Evolutionary conservation across 1,140 invertebrate genomes (phyloP).

Genomic region (Orchesella cincta): DNA sequence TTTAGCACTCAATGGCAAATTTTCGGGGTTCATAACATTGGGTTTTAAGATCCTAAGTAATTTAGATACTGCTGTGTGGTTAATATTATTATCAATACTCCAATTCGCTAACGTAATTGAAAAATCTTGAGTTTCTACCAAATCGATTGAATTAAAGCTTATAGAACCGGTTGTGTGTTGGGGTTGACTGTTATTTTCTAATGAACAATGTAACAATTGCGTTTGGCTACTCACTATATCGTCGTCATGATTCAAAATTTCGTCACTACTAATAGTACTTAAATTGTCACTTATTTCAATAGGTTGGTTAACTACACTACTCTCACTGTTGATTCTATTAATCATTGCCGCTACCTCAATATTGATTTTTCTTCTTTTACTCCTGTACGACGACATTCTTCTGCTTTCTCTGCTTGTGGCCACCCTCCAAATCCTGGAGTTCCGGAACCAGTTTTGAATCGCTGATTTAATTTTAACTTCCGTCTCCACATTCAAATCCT

Average conservation of each 20-base stretch:
- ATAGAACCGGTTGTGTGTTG: not conserved
- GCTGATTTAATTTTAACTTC: not conserved
- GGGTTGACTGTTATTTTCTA: not conserved
- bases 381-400: not conserved
- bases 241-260: not conserved
- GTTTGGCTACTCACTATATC: not conserved
- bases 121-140: too few species aligned
- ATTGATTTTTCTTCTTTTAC: not conserved
- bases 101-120: not conserved
- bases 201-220: not conserved
- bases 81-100: constrained; percentile 22
- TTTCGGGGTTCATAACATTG: not conserved
- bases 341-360: not conserved
- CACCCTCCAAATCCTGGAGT: not conserved
- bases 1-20: constrained; percentile 7
- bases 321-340: not conserved
- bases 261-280: not conserved
- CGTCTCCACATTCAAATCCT: not conserved
- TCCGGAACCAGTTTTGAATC: not conserved
- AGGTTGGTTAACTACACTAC: not conserved
- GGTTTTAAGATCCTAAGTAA: not conserved
- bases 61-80: not conserved
- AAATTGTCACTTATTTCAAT: not conserved
- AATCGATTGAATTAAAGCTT: too few species aligned
- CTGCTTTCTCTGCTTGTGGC: not conserved